Evolutionary conservation across 2,113 vertebrate genomes (phyloP).

Genomic region (Chaetodon auriga): DNA sequence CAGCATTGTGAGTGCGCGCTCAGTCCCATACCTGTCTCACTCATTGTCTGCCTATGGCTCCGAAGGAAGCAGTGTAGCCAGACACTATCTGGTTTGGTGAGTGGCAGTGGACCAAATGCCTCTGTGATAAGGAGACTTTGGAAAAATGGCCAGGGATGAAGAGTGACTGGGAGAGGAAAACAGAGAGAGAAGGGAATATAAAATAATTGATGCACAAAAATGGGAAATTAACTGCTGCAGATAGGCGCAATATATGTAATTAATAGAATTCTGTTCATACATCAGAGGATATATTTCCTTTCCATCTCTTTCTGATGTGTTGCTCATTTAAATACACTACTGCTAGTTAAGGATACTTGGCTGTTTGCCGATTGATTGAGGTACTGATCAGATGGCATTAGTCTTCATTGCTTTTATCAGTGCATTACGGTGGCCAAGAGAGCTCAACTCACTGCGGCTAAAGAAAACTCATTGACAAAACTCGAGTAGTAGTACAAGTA

Average conservation of each 20-base stretch:
- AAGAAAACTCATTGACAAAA: too few relatives aligned
- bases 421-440: too few relatives aligned
- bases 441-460: too few relatives aligned
- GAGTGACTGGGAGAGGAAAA: constrained; percentile 11
- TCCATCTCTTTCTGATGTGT: background rate
- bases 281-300: background rate
- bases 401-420: too few relatives aligned
- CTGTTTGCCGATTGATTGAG: background rate
- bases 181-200: background rate
- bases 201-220: background rate
- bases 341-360: background rate
- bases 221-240: background rate
- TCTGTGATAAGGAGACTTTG: constrained; percentile 61
- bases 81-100: constrained; percentile 60
- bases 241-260: background rate
- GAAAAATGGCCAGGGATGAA: constrained; percentile 46
- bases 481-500: too few relatives aligned
- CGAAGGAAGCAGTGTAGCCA: constrained; percentile 33
- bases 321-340: background rate
- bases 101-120: constrained; percentile 52
- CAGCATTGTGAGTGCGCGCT: background rate
- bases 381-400: too few relatives aligned
- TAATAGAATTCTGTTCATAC: background rate
- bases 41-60: constrained; percentile 23
- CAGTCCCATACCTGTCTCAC: constrained; percentile 22